Evolutionary conservation across 2,113 vertebrate genomes (phyloP).

Genomic region (Physeter macrocephalus): DNA sequence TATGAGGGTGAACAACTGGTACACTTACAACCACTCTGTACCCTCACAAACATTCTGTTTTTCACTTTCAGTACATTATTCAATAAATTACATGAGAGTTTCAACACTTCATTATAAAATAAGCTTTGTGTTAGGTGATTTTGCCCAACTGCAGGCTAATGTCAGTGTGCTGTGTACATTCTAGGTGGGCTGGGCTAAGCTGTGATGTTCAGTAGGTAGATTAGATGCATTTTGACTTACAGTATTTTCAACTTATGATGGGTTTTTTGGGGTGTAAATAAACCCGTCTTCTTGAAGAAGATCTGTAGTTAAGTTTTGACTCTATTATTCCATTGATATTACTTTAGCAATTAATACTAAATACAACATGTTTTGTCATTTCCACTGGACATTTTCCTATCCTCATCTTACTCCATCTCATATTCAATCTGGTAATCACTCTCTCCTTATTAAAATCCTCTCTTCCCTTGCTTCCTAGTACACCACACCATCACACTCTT

Average conservation of each 20-base stretch:
- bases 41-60: background rate
- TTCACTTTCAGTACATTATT: background rate
- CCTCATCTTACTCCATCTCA: background rate
- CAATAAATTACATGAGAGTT: background rate
- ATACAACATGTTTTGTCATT: background rate
- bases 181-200: background rate
- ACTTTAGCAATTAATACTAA: background rate
- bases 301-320: background rate
- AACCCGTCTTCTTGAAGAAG: background rate
- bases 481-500: background rate
- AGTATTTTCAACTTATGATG: background rate
- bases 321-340: background rate
- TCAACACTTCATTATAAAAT: background rate
- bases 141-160: background rate
- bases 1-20: background rate
- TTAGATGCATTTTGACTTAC: background rate
- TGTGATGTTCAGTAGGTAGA: background rate
- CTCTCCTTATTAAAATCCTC: background rate
- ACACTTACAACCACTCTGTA: background rate
- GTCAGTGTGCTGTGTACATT: background rate
- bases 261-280: background rate
- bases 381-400: background rate
- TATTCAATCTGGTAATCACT: background rate
- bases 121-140: background rate
- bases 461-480: background rate